phyloP scores from a whole-genome alignment of 2,113 vertebrate genomes.

The Protobothrops mucrosquamatus region DNA sequence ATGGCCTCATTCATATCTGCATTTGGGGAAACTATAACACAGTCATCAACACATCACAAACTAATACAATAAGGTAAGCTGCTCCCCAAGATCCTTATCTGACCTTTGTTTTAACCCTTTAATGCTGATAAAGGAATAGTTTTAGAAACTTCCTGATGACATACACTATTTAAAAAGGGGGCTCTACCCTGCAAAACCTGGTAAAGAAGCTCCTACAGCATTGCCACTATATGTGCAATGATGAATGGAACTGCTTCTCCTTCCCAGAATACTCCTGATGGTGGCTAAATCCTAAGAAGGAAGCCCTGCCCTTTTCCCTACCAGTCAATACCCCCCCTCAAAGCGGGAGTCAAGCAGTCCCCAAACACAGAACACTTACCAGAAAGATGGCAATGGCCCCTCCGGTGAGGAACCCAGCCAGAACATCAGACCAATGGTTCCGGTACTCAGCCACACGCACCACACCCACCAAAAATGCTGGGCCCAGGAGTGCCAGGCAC shows the following conservation, averaged over 20 bases:
- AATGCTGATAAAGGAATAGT: not conserved
- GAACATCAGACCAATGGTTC: slow-evolving; percentile 88
- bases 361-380: slow-evolving; percentile 70
- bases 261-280: not conserved
- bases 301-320: not conserved
- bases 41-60: not conserved
- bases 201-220: not conserved
- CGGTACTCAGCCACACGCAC: slow-evolving; percentile 86
- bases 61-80: not conserved
- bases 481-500: slow-evolving; percentile 82
- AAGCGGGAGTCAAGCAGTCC: too few species aligned
- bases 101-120: not conserved
- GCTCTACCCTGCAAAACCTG: not conserved
- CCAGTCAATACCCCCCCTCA: not conserved
- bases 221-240: not conserved
- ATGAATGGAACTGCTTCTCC: not conserved
- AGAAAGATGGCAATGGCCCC: slow-evolving; percentile 83
- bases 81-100: too few species aligned
- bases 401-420: slow-evolving; percentile 84
- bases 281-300: accelerated
- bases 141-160: not conserved
- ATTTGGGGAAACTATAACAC: not conserved
- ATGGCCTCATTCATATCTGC: not conserved
- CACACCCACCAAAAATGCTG: slow-evolving; percentile 83
- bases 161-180: not conserved